A percentile compares a stretch with the other conserved stretches of the same genome.
These are phyloP conservation scores for Neotoma lepida DNA, from an alignment of 2,113 vertebrate species.

Conservation along the genomic window DNA sequence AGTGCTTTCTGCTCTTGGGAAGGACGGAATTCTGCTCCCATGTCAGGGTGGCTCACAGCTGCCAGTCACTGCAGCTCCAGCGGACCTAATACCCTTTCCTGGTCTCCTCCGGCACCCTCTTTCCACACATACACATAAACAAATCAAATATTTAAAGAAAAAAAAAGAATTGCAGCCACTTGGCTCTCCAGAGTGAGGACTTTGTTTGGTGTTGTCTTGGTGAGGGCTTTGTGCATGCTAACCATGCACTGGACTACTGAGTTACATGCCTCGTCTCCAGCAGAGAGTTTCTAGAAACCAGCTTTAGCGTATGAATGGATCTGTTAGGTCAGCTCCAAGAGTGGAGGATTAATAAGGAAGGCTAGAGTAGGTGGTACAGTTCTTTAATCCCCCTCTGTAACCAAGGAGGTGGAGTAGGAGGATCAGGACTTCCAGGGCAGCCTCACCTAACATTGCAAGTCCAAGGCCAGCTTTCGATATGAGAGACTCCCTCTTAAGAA, in stretches of 20 bases:
- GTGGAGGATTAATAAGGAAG: neutral
- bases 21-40: neutral
- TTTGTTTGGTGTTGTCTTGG: neutral
- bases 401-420: neutral
- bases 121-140: neutral
- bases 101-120: neutral
- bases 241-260: neutral
- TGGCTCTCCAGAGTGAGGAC: neutral
- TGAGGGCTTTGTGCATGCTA: neutral
- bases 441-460: neutral
- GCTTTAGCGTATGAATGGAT: neutral
- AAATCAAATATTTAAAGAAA: neutral
- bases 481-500: neutral
- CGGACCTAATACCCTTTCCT: neutral
- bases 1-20: neutral
- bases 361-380: neutral
- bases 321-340: neutral
- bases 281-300: slow-evolving; percentile 11
- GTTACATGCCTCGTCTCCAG: too few relatives aligned
- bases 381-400: neutral
- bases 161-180: neutral
- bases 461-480: neutral
- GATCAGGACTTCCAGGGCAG: neutral
- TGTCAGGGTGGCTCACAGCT: neutral
- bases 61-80: neutral